phyloP scores from a whole-genome alignment of 2,888 invertebrate species.

The Octodonta nipae region DNA sequence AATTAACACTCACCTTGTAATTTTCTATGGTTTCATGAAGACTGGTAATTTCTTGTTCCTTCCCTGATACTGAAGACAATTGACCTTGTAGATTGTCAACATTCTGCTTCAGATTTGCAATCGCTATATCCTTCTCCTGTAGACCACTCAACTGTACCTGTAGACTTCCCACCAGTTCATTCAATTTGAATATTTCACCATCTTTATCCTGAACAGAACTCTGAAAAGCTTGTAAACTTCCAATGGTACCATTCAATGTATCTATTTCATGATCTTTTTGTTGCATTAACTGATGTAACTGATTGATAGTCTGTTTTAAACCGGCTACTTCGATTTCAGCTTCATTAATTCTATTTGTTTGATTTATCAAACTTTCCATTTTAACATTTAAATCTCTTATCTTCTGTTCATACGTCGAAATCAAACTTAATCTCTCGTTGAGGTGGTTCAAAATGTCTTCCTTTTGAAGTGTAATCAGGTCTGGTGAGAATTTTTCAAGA shows the following conservation, averaged over 20 bases:
- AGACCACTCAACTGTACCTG: too few species aligned
- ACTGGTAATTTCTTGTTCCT: constrained; percentile 12
- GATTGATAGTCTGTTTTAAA: too few species aligned
- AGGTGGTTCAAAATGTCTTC: too few species aligned
- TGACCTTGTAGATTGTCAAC: constrained; percentile 10
- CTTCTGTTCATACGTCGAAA: too few species aligned
- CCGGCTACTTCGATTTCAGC: too few species aligned
- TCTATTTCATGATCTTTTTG: constrained; percentile 15
- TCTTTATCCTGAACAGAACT: constrained; percentile 5
- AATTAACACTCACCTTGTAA: constrained; percentile 9
- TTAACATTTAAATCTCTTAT: too few species aligned
- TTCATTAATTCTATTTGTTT: too few species aligned
- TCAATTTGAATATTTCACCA: constrained; percentile 6
- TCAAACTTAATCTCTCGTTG: too few species aligned
- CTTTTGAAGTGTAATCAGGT: constrained; percentile 19
- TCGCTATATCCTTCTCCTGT: background rate
- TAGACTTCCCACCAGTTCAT: background rate
- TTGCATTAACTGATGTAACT: too few species aligned
- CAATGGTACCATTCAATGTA: constrained; percentile 8
- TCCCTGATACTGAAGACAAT: constrained; percentile 5
- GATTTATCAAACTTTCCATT: too few species aligned
- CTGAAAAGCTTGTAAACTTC: constrained; percentile 6
- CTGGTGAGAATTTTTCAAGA: constrained; percentile 17
- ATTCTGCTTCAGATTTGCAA: constrained; percentile 4
- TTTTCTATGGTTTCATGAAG: constrained; percentile 10